These are phyloP conservation scores for Acleris literana DNA, from an alignment of 2,888 invertebrate genomes.

Conservation along the genomic window DNA sequence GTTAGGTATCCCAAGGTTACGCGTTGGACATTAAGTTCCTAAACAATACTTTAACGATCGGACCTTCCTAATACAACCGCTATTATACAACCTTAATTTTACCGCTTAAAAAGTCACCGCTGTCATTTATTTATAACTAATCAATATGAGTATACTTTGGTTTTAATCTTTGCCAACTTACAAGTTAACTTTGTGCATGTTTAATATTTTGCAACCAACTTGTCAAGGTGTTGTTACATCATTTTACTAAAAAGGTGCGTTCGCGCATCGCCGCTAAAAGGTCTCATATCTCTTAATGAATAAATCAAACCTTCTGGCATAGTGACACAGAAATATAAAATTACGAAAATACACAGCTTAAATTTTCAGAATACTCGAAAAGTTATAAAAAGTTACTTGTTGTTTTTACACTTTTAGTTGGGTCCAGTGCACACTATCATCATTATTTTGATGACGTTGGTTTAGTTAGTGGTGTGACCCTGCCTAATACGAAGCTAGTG, in stretches of 20 bases:
- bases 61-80: not conserved
- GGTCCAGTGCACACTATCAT: no score
- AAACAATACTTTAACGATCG: conserved; percentile 7
- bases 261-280: conserved; percentile 20
- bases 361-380: not conserved
- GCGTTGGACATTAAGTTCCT: not conserved
- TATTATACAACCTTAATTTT: not conserved
- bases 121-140: not conserved
- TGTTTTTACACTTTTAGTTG: no score
- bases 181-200: not conserved
- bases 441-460: no score
- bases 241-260: conserved; percentile 13
- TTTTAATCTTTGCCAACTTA: not conserved
- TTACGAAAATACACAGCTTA: conserved; percentile 15
- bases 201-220: conserved; percentile 4
- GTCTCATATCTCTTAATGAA: conserved; percentile 15
- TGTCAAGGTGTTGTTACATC: conserved; percentile 30
- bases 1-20: not conserved
- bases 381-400: no score
- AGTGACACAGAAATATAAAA: conserved; percentile 13
- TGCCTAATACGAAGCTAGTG: no score
- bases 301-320: conserved; percentile 17
- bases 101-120: not conserved
- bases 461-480: no score
- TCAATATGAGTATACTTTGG: not conserved